Evolutionary conservation across 2,888 invertebrate genomes (phyloP).

Genomic region (Chrysopilus asiliformis): DNA sequence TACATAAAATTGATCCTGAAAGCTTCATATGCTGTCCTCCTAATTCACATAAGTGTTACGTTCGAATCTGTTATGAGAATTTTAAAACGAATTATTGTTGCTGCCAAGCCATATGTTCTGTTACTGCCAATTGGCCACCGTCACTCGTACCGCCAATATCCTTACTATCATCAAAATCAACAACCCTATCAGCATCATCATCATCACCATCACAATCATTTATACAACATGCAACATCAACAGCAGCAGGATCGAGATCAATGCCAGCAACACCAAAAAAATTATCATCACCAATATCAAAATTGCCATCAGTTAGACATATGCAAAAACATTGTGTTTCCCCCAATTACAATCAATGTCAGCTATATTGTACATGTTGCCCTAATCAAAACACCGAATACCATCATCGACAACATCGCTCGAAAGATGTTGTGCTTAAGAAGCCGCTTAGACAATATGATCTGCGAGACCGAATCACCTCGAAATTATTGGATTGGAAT

Average conservation of each 20-base stretch:
- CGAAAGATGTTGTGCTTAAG: no score
- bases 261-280: no score
- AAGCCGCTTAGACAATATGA: slow-evolving; percentile 8
- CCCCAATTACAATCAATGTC: no score
- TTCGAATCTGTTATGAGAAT: slow-evolving; percentile 13
- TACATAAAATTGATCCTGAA: slow-evolving; percentile 7
- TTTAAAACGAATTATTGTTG: slow-evolving; percentile 13
- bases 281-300: no score
- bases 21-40: slow-evolving; percentile 11
- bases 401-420: no score
- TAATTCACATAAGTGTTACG: slow-evolving; percentile 12
- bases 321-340: no score
- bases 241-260: slow-evolving; percentile 2
- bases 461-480: slow-evolving; percentile 6
- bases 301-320: no score
- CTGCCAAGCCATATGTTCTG: slow-evolving; percentile 13
- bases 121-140: slow-evolving; percentile 12
- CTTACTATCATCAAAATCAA: slow-evolving; percentile 7
- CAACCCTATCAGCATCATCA: slow-evolving; percentile 1
- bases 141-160: slow-evolving; percentile 1
- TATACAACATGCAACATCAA: slow-evolving; percentile 6
- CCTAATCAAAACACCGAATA: no score
- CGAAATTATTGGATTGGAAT: slow-evolving; percentile 8
- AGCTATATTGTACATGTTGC: no score
- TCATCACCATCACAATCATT: slow-evolving; percentile 8